These are phyloP conservation scores for Phallusia fumigata DNA, from an alignment of 23 tunicate genomes.

Conservation along the genomic window DNA sequence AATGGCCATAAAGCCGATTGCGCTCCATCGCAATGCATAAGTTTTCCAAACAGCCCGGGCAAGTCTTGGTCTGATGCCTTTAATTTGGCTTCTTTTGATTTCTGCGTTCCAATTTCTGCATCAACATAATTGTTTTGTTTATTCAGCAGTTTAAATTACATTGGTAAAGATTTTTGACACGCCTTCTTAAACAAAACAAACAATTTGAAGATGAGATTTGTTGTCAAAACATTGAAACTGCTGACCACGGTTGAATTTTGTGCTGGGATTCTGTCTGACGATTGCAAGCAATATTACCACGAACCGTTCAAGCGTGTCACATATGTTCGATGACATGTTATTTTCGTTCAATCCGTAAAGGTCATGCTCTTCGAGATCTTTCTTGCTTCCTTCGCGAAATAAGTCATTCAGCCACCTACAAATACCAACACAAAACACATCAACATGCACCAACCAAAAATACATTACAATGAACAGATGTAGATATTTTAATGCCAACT, in stretches of 20 bases:
- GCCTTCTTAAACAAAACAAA: neutral
- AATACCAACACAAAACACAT: neutral
- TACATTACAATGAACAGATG: neutral
- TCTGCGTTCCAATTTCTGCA: slow-evolving; percentile 21
- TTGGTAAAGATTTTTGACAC: neutral
- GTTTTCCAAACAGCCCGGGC: slow-evolving; percentile 11
- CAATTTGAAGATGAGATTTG: neutral
- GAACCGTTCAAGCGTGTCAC: slow-evolving; percentile 42
- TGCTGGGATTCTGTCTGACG: too few species aligned
- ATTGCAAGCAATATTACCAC: too few species aligned
- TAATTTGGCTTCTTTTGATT: neutral
- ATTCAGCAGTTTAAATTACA: too few species aligned
- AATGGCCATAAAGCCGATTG: neutral
- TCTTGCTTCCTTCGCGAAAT: slow-evolving; percentile 42
- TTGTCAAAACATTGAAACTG: too few species aligned
- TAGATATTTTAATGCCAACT: too few species aligned
- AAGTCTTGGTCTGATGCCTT: neutral
- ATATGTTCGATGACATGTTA: slow-evolving; percentile 35
- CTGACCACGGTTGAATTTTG: too few species aligned
- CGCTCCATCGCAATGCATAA: neutral
- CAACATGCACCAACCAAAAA: too few species aligned
- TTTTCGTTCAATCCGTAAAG: slow-evolving; percentile 34
- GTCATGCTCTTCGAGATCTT: slow-evolving; percentile 38
- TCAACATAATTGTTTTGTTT: too few species aligned
- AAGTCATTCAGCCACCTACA: slow-evolving; percentile 75